Conservation (phyloP, 2,888 invertebrate genomes). For the Argynnis bischoffii region DNA sequence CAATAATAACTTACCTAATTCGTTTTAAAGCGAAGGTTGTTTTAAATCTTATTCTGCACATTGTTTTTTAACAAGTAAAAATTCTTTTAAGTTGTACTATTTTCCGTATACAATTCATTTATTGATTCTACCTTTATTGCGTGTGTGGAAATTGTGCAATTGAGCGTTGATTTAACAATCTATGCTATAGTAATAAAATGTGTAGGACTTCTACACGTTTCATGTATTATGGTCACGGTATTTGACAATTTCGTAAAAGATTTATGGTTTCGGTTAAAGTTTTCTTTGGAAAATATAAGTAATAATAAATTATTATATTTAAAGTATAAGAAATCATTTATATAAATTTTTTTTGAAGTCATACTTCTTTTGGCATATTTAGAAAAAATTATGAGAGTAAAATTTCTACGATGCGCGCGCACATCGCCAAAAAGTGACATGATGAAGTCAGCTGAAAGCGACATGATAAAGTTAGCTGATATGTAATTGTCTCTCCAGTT, state of each 20-base stretch:
- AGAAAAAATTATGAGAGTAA: too few species aligned
- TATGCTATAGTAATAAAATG: conserved; percentile 13
- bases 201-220: conserved; percentile 1
- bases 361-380: too few species aligned
- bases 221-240: conserved; percentile 20
- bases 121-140: conserved; percentile 18
- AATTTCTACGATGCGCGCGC: too few species aligned
- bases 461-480: too few species aligned
- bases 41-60: conserved; percentile 2
- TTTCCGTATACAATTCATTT: background rate
- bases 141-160: conserved; percentile 15
- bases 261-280: background rate
- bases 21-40: conserved; percentile 12
- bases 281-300: too few species aligned
- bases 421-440: too few species aligned
- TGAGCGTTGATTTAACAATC: conserved; percentile 18
- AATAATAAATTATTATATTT: too few species aligned
- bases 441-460: too few species aligned
- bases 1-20: conserved; percentile 5
- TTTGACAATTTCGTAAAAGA: conserved; percentile 12
- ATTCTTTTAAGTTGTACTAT: background rate
- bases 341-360: too few species aligned
- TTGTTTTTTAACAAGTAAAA: background rate
- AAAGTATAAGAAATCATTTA: too few species aligned
- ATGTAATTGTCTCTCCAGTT: too few species aligned